A percentile compares a stretch with the other conserved stretches of the same genome.
These are phyloP conservation scores for Rapana venosa DNA, from an alignment of 2,888 invertebrate species.

Conservation along the genomic window DNA sequence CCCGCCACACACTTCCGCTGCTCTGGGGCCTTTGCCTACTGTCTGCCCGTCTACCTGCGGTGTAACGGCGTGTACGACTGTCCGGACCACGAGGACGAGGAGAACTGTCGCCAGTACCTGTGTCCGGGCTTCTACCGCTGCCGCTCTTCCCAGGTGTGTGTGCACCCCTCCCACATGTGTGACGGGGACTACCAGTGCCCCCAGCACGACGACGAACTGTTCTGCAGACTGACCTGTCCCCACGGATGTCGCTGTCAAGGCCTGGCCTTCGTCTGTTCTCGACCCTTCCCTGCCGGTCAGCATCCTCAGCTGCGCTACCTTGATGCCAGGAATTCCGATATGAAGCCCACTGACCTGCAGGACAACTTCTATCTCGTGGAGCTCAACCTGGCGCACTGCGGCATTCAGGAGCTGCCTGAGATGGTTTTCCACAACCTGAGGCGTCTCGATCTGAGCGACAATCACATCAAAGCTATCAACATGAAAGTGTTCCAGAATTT, in stretches of 20 bases:
- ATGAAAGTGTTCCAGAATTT: constrained; percentile 38
- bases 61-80: constrained; percentile 48
- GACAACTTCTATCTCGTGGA: constrained; percentile 29
- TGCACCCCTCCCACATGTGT: constrained; percentile 48
- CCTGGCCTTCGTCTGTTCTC: constrained; percentile 30
- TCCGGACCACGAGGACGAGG: constrained; percentile 48
- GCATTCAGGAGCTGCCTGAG: background rate
- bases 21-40: constrained; percentile 39
- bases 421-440: constrained; percentile 35
- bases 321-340: constrained; percentile 23
- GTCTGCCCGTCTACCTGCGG: constrained; percentile 50
- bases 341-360: background rate
- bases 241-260: constrained; percentile 39
- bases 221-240: constrained; percentile 41
- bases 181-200: constrained; percentile 50
- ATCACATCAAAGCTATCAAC: constrained; percentile 25
- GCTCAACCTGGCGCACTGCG: constrained; percentile 23
- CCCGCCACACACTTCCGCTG: constrained; percentile 46
- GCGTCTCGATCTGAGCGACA: constrained; percentile 37
- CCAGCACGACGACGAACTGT: constrained; percentile 46
- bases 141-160: constrained; percentile 40
- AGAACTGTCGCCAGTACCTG: constrained; percentile 32
- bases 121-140: constrained; percentile 48
- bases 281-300: background rate
- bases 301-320: constrained; percentile 25